Evolutionary conservation across 1,140 invertebrate genomes (phyloP).

Genomic region (Copidosoma floridanum): DNA sequence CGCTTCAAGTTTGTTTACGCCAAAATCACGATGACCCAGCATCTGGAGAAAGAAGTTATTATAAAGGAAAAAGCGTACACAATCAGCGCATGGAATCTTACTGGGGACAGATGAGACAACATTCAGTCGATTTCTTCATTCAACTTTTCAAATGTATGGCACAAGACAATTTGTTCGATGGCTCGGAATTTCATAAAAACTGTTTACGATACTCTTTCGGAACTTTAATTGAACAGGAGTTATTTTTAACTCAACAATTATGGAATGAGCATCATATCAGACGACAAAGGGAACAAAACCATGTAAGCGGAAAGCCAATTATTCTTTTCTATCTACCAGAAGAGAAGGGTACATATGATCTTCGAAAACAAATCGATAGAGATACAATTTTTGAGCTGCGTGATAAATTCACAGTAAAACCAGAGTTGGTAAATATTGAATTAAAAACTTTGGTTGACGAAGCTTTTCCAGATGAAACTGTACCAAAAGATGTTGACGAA

Average conservation of each 20-base stretch:
- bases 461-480: no score
- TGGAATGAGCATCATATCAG: slow-evolving; percentile 13
- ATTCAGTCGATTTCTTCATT: background rate
- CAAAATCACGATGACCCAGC: background rate
- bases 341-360: background rate
- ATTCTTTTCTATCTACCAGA: background rate
- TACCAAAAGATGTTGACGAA: no score
- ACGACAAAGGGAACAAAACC: background rate
- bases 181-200: background rate
- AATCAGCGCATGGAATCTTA: slow-evolving; percentile 8
- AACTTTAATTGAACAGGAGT: slow-evolving; percentile 1
- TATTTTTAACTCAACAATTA: background rate
- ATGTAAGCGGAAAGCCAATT: slow-evolving; percentile 2
- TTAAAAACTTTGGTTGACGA: no score
- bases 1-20: background rate
- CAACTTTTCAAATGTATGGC: slow-evolving; percentile 2
- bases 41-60: slow-evolving; percentile 4
- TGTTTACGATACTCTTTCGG: slow-evolving; percentile 13
- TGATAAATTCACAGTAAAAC: background rate
- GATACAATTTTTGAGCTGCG: background rate
- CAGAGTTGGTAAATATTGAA: no score
- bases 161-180: slow-evolving; percentile 1
- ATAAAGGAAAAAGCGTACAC: slow-evolving; percentile 4
- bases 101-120: background rate
- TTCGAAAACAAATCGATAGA: background rate